Evolutionary conservation across 2,888 invertebrate species (phyloP), one percentile per base, ranked within the genome.

Genomic region (Peribatodes rhomboidaria): DNA sequence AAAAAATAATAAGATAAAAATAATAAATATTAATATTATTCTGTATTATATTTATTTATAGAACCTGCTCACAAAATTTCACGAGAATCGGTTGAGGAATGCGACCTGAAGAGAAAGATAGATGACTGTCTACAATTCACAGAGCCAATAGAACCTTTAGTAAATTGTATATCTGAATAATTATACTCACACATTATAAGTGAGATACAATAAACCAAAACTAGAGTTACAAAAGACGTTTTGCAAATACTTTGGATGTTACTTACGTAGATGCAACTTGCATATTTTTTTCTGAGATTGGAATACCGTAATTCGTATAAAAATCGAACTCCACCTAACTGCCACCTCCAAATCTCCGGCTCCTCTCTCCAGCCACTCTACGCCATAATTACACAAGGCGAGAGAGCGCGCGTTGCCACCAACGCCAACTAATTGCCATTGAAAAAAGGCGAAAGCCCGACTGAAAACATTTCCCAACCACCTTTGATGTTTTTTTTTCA

Each of bases 401-500:
- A 83, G 86, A 88, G 81, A 82, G 86, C 85, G 80, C 83, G 83
- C 88, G 84, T 78, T 83, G 78, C 80, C 82, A 80, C 84, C 84
- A 88, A 86, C 88, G 88, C 88, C 87, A 88, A 93, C 93, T 94
- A 94, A 94, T 94, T 94, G 94, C 94, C 93, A 94, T 94, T 94
- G 88, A 93, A 92, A 92, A 94, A 94, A 94, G 94, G 94, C 91
- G 94, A 93, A 92, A 93, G 78, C 85, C 90, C 89, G 86, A 83
- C 89, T 89, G 88, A 89, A 90, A 92, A 92, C 91, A 89, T 90
- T 90, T 85, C 84, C 84, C 81, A 77, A 75, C 79, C 75, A 77
- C 82, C 90, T 92, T 93, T 93, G 92, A 92, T 86, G 88, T 91
- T 87, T 87, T 89, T 88, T 87, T 83, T 75, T 79, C 80, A 84